Percentiles rank a stretch among this genome's conserved stretches.
Conservation (phyloP, 1,140 invertebrate genomes). For the Sycobia sp. region DNA sequence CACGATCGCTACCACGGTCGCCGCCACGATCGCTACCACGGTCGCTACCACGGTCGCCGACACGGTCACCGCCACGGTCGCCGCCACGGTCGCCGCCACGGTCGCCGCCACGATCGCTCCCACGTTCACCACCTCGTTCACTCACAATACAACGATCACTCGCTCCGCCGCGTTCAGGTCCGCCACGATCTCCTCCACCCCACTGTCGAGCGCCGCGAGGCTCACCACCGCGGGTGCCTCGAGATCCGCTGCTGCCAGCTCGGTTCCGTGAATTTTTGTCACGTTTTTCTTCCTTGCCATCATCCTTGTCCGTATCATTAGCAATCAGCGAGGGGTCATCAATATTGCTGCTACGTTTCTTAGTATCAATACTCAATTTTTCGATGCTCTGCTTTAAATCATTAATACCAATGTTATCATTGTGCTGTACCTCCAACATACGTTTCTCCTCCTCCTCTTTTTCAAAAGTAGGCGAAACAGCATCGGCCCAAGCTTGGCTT, state of each 20-base stretch:
- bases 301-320: slow-evolving; percentile 23
- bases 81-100: background rate
- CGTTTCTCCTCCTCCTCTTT: slow-evolving; percentile 56
- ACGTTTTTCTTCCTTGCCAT: slow-evolving; percentile 53
- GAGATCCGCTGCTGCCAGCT: slow-evolving; percentile 46
- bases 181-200: slow-evolving; percentile 35
- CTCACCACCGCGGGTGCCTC: slow-evolving; percentile 45
- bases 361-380: slow-evolving; percentile 46
- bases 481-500: slow-evolving; percentile 58
- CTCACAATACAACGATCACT: slow-evolving; percentile 7
- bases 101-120: too few species aligned
- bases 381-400: slow-evolving; percentile 53
- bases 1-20: slow-evolving; percentile 35
- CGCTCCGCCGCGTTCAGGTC: slow-evolving; percentile 37
- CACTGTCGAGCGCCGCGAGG: slow-evolving; percentile 47
- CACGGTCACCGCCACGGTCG: slow-evolving; percentile 36
- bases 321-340: background rate
- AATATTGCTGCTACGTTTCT: slow-evolving; percentile 13
- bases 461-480: slow-evolving; percentile 58
- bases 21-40: too few species aligned
- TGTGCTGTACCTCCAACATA: slow-evolving; percentile 41
- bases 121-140: too few species aligned
- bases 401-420: slow-evolving; percentile 39
- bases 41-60: slow-evolving; percentile 13
- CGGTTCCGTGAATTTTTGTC: slow-evolving; percentile 54